Conservation (phyloP, 2,797 vertebrate species). For the Diplodus sargus region DNA sequence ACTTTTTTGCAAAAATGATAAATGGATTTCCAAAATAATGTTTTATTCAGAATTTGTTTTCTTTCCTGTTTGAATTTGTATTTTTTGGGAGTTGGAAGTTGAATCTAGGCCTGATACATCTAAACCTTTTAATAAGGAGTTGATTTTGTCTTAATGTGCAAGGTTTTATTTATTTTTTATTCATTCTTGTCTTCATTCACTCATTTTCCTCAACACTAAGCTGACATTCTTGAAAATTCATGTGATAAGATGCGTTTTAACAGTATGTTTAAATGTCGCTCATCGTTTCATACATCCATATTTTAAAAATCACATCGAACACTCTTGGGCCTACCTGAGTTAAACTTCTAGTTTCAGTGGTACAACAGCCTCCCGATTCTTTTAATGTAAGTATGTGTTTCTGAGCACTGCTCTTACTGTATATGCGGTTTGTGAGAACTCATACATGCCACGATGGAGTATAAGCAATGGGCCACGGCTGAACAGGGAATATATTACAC, state of each 20-base stretch:
- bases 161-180: background rate
- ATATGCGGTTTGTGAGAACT: slow-evolving; percentile 27
- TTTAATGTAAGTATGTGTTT: slow-evolving; percentile 20
- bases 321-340: background rate
- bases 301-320: background rate
- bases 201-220: background rate
- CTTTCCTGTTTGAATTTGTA: background rate
- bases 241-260: background rate
- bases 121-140: background rate
- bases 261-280: background rate
- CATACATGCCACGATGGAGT: slow-evolving; percentile 35
- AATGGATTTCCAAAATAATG: background rate
- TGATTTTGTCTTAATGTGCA: background rate
- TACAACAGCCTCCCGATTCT: background rate
- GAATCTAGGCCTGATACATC: background rate
- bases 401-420: slow-evolving; percentile 18
- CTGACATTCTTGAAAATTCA: background rate
- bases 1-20: background rate
- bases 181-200: background rate
- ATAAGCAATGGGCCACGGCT: slow-evolving; percentile 37
- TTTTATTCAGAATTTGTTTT: background rate
- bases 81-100: background rate
- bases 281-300: background rate
- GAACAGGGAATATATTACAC: slow-evolving; percentile 62
- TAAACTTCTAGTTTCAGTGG: background rate